Percentiles rank a stretch among this genome's conserved stretches.
These are phyloP conservation scores for Gymnarchus niloticus DNA, from an alignment of 2,113 vertebrate species.

Conservation along the genomic window DNA sequence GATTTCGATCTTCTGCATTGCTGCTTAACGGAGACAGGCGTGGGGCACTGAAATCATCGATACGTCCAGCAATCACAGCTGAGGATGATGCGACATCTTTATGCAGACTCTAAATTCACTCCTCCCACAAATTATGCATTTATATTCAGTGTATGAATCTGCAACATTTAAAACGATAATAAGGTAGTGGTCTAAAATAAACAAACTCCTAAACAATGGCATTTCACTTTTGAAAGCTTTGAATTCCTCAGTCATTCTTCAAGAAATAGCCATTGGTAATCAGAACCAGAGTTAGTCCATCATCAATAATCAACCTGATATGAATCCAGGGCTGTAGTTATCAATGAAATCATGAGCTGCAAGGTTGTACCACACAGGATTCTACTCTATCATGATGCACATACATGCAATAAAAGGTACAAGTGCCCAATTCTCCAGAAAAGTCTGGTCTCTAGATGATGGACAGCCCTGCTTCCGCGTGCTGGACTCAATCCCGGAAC, in stretches of 20 bases:
- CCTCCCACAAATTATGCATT: not conserved
- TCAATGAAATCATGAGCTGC: too few species aligned
- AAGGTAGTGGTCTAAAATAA: not conserved
- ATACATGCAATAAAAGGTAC: not conserved
- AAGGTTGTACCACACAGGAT: too few species aligned
- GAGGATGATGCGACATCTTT: not conserved
- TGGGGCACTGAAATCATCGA: not conserved
- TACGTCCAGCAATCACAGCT: not conserved
- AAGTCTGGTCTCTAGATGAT: not conserved
- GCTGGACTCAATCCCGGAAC: not conserved
- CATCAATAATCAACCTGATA: not conserved
- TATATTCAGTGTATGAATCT: not conserved
- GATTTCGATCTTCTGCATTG: not conserved
- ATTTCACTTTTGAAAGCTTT: not conserved
- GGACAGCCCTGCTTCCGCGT: too few species aligned
- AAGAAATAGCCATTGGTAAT: not conserved
- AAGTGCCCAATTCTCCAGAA: not conserved
- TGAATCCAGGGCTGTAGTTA: not conserved
- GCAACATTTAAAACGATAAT: not conserved
- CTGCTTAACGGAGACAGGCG: not conserved
- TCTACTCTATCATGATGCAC: not conserved
- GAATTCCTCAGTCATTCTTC: not conserved
- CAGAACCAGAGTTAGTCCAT: not conserved
- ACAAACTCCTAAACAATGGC: not conserved
- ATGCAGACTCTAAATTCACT: not conserved